Evolutionary conservation across 2,113 vertebrate genomes (phyloP), one percentile per base, ranked within the genome.

Genomic region (Desmodus rotundus): DNA sequence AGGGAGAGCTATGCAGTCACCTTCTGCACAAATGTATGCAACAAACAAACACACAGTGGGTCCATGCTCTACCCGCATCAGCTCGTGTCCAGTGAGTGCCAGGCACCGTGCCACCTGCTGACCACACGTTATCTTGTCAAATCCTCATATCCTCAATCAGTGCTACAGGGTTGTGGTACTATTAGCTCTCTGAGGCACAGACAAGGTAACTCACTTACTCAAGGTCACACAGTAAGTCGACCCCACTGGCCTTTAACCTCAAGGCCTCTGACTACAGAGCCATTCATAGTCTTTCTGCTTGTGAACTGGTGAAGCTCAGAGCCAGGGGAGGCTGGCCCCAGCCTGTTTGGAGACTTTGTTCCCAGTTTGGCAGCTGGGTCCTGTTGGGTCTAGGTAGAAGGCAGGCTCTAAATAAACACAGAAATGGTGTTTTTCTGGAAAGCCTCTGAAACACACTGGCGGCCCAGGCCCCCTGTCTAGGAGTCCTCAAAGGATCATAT

Each of bases 21-120:
- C 45, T 54, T 63, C 38, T 70, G 50, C 45, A 93, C 85, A 65
- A 56, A 80, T 19, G 17, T 0, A 14, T 16, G 28, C 19, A 33
- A 20, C 65, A 68, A 31, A 41, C 47, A 73, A 16, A 47, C 0
- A 43, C 0, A 8, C 7, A 1, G 28, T 8, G 0, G 16, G 47
- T 33, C 74, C 50, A 0, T 1, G 7, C 11, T n/a, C 28, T 14
- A 13, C 2, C 7, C 47, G 4, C 5, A 17, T 54, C 9, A 11
- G 9, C 20, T 58, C 4, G 3, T 1, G 47, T 31, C 19, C 36
- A n/a, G 63, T 5, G 85, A 76, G 67, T 7, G 58, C n/a, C 7
- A 6, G 68, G 45, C 65, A 0, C 4, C 3, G 20, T 11, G 4
- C 10, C n/a, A 2, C 22, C 12, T 4, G 38, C 22, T 8, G 19